These are phyloP conservation scores for Apamea anceps DNA, from an alignment of 2,888 invertebrate species.

Conservation along the genomic window DNA sequence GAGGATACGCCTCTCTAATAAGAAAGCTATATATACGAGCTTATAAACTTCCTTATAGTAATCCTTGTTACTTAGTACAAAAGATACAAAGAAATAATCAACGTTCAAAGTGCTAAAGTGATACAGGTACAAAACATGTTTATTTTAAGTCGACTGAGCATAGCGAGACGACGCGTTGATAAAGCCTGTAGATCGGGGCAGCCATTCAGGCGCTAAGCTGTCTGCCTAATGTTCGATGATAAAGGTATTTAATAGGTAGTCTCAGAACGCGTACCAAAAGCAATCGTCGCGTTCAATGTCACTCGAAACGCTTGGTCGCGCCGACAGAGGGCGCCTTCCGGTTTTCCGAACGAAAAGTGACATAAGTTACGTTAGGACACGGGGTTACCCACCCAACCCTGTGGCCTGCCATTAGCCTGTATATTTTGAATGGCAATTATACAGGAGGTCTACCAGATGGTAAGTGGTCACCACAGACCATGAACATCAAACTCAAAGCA, in stretches of 20 bases:
- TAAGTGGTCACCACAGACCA: not conserved
- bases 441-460: not conserved
- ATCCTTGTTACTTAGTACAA: not conserved
- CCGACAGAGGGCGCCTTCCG: no score
- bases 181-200: conserved; percentile 5
- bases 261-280: not conserved
- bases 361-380: not conserved
- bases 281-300: no score
- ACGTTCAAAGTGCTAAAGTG: not conserved
- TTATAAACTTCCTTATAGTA: not conserved
- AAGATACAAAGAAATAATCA: not conserved
- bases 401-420: no score
- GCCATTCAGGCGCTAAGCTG: conserved; percentile 15
- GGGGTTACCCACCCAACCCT: not conserved
- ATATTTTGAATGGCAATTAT: not conserved
- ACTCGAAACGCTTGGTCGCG: no score
- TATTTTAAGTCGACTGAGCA: not conserved
- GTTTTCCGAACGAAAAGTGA: not conserved
- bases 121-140: conserved; percentile 17
- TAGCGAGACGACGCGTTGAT: not conserved
- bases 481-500: not conserved
- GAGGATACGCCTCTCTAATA: no score
- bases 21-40: not conserved
- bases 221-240: not conserved
- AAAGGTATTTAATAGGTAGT: not conserved